Conservation (phyloP, 2,113 vertebrate genomes). For the Hipposideros armiger region DNA sequence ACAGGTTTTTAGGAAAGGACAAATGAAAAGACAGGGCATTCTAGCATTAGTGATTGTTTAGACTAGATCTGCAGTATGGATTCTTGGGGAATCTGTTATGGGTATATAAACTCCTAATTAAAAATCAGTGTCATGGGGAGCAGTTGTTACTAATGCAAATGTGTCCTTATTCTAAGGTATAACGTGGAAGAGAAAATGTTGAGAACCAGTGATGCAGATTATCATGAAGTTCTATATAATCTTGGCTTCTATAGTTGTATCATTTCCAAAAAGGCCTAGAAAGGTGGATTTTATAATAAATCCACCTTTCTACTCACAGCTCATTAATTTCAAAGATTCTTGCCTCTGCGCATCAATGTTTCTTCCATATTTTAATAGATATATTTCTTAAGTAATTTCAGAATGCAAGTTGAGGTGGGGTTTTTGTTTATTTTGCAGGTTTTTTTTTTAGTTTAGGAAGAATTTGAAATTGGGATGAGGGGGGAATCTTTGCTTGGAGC, state of each 20-base stretch:
- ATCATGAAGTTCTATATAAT: conserved; percentile 25
- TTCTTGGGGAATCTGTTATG: neutral
- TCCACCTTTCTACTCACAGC: neutral
- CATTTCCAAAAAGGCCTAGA: neutral
- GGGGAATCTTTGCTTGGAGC: neutral
- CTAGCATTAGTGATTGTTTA: neutral
- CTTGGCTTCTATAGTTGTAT: neutral
- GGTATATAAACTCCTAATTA: neutral
- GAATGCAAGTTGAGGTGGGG: neutral
- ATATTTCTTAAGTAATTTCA: conserved; percentile 16
- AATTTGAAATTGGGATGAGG: neutral
- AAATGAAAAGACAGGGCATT: neutral
- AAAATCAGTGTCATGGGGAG: neutral
- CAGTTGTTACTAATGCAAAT: neutral
- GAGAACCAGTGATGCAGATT: neutral
- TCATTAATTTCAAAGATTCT: conserved; percentile 43
- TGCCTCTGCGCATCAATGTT: conserved; percentile 20
- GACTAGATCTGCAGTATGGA: neutral
- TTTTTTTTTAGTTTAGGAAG: neutral
- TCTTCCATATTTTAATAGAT: conserved; percentile 4
- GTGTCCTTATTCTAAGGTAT: conserved; percentile 6
- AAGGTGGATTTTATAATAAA: neutral
- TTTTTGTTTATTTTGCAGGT: neutral
- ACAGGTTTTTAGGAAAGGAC: neutral
- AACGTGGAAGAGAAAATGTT: conserved; percentile 30